Percentiles rank a stretch among this genome's conserved stretches.
These are phyloP conservation scores for Bellardia pandia DNA, from an alignment of 2,888 invertebrate species.

Conservation along the genomic window DNA sequence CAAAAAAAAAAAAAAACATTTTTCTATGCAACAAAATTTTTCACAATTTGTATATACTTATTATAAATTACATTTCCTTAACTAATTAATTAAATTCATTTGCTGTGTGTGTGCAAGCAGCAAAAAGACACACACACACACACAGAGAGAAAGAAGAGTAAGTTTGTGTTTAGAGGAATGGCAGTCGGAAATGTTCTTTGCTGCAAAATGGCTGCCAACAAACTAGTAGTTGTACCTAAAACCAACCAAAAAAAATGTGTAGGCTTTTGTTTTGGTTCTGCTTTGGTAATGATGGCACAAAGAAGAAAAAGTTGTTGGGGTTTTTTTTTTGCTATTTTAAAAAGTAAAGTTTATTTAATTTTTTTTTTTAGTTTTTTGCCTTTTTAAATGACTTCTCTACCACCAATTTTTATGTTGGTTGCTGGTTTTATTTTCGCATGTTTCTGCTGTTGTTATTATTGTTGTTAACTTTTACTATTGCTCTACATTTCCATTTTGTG, in stretches of 20 bases:
- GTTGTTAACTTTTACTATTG: slow-evolving; percentile 66
- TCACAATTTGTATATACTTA: slow-evolving; percentile 22
- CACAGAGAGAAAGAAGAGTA: not conserved
- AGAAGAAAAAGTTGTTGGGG: slow-evolving; percentile 40
- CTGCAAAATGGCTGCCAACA: slow-evolving; percentile 68
- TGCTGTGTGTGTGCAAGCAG: not conserved
- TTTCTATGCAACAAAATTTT: not conserved
- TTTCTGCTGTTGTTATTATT: slow-evolving; percentile 37
- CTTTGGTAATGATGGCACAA: slow-evolving; percentile 54
- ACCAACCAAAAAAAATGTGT: slow-evolving; percentile 16
- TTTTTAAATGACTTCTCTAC: slow-evolving; percentile 61
- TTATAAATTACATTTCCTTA: slow-evolving; percentile 74
- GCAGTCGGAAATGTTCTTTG: slow-evolving; percentile 66
- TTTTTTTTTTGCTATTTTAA: slow-evolving; percentile 20
- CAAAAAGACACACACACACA: not conserved
- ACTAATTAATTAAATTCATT: slow-evolving; percentile 76
- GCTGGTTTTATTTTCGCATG: slow-evolving; percentile 24
- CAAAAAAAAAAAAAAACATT: not conserved
- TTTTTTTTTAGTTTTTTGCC: slow-evolving; percentile 20
- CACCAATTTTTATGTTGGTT: slow-evolving; percentile 56
- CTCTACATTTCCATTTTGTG: slow-evolving; percentile 73
- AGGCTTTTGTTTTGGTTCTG: slow-evolving; percentile 67
- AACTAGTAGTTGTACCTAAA: not conserved
- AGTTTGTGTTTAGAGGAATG: slow-evolving; percentile 6
- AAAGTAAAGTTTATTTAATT: slow-evolving; percentile 47